Base-by-base conservation (phyloP, 1,140 invertebrate species). In the Potamilus streckersoni region DNA sequence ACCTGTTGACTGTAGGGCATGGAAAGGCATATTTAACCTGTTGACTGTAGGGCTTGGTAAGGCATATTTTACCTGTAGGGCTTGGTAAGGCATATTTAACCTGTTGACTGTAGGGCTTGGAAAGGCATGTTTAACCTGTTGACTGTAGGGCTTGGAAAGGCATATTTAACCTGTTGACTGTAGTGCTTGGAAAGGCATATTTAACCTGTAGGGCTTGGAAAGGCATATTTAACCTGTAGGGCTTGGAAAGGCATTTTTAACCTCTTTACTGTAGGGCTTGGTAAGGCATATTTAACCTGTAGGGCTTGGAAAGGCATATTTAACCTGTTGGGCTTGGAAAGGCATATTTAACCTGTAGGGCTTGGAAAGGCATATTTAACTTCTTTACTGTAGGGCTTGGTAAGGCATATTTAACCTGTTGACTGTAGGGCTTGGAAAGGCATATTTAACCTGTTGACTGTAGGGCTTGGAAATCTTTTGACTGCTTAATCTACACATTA, bases 121-220 rank as follows among this genome's bases (percentile, higher is more conserved):
- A 91, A 79, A 84, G 78, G 75, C 16, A 31, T 31, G 3, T 31
- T 31, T 31, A 31, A 31, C 27, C 27, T 31, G 2, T 31, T 99
- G 97, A 90, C 91, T 99, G 13, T 98, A n/a, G n/a, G n/a, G n/a
- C 92, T 91, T 99, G 79, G 89, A 91, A 79, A 84, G 79, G 75
- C 17, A 49, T 49, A 49, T 49, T 49, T 8, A 49, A 49, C 38
- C 27, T 31, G 27, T 31, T 31, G 27, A 31, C 27, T 31, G 27
- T 31, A 98, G n/a, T n/a, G n/a, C n/a, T n/a, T n/a, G n/a, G n/a
- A n/a, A n/a, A n/a, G n/a, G n/a, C n/a, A n/a, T n/a, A n/a, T n/a
- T n/a, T n/a, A n/a, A n/a, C n/a, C n/a, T n/a, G n/a, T n/a, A n/a
- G 89, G 97, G 97, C 92, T 91, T 99, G 79, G 89, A 91, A 79